phyloP scores from a whole-genome alignment of 2,113 vertebrate genomes.

The Limnothrissa miodon region DNA sequence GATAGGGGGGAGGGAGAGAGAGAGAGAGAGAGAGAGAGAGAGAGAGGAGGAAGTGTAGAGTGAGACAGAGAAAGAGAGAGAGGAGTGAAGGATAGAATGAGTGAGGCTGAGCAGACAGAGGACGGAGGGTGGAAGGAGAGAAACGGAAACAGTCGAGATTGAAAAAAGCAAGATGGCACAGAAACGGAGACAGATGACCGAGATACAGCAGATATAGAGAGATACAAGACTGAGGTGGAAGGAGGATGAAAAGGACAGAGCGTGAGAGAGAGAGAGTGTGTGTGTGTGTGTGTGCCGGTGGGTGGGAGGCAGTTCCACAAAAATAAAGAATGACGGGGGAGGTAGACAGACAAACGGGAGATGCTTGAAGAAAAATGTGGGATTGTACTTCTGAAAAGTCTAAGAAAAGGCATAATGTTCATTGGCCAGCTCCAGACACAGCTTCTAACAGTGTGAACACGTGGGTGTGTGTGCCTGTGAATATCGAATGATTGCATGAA shows the following conservation, averaged over 20 bases:
- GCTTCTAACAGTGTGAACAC: not conserved
- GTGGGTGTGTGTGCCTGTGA: not conserved
- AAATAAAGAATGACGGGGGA: not conserved
- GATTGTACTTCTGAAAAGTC: not conserved
- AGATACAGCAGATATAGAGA: too few relatives aligned
- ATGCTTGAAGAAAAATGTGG: not conserved
- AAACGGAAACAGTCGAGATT: slow-evolving; percentile 7
- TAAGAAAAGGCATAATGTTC: not conserved
- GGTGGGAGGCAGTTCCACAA: not conserved
- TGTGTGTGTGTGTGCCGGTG: not conserved
- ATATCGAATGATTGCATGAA: not conserved
- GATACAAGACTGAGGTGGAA: not conserved
- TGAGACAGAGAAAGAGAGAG: not conserved
- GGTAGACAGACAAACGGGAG: not conserved
- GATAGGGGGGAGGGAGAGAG: not conserved
- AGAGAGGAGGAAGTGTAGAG: not conserved
- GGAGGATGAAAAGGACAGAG: too few relatives aligned
- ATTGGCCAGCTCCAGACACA: not conserved
- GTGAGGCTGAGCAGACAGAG: slow-evolving; percentile 8
- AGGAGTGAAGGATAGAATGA: not conserved
- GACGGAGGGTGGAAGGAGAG: not conserved
- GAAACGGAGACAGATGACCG: not conserved
- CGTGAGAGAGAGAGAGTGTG: not conserved
- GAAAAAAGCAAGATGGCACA: not conserved
- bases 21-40: not conserved